Evolutionary conservation across 2,797 vertebrate species (phyloP).

Genomic region (Myotis vivesi): DNA sequence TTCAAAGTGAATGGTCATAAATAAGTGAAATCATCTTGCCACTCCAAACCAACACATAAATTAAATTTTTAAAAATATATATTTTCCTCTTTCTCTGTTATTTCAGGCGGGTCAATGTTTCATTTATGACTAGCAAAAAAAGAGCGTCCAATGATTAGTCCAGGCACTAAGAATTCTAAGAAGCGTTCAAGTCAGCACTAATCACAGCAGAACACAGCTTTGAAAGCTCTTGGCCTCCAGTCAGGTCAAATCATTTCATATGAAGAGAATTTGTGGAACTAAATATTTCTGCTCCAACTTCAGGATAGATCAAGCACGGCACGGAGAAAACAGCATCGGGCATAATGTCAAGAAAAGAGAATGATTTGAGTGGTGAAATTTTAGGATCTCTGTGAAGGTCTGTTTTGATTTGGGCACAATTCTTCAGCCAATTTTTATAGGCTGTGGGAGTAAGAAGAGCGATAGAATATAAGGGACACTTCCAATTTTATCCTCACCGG

Average conservation of each 20-base stretch:
- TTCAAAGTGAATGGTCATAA: background rate
- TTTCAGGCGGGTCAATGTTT: background rate
- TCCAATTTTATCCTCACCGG: background rate
- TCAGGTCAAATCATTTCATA: constrained; percentile 18
- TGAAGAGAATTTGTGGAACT: background rate
- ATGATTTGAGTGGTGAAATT: background rate
- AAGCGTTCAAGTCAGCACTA: background rate
- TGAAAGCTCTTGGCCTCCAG: background rate
- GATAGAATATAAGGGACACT: background rate
- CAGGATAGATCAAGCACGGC: background rate
- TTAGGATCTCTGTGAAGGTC: background rate
- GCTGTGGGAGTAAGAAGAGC: background rate
- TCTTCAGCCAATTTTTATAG: constrained; percentile 30
- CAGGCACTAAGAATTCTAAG: constrained; percentile 5
- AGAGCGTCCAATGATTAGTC: background rate
- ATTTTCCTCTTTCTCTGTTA: background rate
- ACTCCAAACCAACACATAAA: background rate
- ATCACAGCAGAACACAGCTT: background rate
- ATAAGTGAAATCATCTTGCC: constrained; percentile 18
- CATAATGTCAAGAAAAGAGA: background rate
- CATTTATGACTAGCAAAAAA: background rate
- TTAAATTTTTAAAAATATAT: background rate
- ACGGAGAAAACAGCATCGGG: background rate
- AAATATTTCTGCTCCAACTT: constrained; percentile 19
- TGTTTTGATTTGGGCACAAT: constrained; percentile 3